Base-by-base conservation (phyloP, 92 coral and sea anemone genomes). In the Muricea muricata region DNA sequence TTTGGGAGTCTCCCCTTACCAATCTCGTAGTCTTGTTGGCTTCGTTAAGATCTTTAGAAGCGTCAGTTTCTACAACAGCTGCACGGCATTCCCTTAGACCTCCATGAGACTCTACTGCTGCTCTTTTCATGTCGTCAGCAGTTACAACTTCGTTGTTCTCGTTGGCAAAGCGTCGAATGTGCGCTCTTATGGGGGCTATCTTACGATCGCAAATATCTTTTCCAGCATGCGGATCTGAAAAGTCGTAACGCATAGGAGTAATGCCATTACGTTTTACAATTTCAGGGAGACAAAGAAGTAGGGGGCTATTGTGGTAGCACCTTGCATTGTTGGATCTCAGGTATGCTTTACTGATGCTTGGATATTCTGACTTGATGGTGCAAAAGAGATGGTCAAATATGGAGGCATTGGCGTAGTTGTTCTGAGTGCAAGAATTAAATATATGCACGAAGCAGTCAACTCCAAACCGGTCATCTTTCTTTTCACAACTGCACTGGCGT, bases 401-500 rank as follows among this genome's bases (percentile, higher is more conserved):
- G 57, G 89, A 85, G 17, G 54, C 34, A 14, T 85, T 88, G 5
- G 92, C 76, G 31, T 84, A 89, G 67, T 83, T 79, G 84, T 89
- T 85, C 80, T 85, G 89, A 20, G 80, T 73, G 66, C 92, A 85
- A 14, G 78, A 67, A 86, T 85, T 70, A 55, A 88, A 81, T 1
- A 80, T 65, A 34, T 91, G 89, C 34, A 87, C 93, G 46, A 87
- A 87, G 76, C 91, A 87, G 80, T 91, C 91, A 20, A 91, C 94
- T 29, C 88, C 92, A 31, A 37, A 85, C 17, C 45, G 54, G 17
- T 58, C 79, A 14, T 55, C 80, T 6, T 65, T 73, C 85, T 76
- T 88, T 9, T 88, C 17, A 88, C 31, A 3, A 85, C 92, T 32
- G 92, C 92, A 75, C 87, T 80, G 15, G 84, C 69, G 30, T 90